A percentile compares a stretch with the other conserved stretches of the same genome.
Conservation (phyloP, 2,888 invertebrate genomes). For the Sinopyrophorus schimmeli region DNA sequence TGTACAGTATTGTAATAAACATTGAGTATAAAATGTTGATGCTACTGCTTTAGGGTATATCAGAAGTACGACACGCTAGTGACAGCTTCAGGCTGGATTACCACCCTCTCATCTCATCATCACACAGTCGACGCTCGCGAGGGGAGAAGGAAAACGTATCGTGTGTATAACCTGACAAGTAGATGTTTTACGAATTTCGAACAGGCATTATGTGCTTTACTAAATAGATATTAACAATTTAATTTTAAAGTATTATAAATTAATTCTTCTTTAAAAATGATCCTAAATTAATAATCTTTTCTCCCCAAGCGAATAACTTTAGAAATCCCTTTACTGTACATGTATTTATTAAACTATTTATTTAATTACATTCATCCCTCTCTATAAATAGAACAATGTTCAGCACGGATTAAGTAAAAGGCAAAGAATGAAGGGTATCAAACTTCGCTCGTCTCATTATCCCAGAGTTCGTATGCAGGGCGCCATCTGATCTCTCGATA, state of each 20-base stretch:
- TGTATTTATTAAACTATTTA: not conserved
- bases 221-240: no score
- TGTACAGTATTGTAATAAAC: conserved; percentile 2
- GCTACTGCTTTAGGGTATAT: conserved; percentile 18
- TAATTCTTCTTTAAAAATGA: no score
- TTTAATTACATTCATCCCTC: conserved; percentile 20
- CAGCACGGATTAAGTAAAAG: conserved; percentile 24
- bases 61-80: conserved; percentile 29
- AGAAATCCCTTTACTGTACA: not conserved
- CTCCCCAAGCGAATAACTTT: not conserved
- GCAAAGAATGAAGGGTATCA: conserved; percentile 47
- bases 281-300: not conserved
- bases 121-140: conserved; percentile 36
- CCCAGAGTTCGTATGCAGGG: conserved; percentile 56
- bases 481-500: conserved; percentile 58
- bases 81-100: conserved; percentile 47
- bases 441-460: conserved; percentile 55
- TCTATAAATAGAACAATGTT: conserved; percentile 26
- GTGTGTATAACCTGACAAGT: conserved; percentile 38
- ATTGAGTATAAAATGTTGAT: conserved; percentile 13
- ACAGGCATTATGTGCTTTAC: conserved; percentile 19
- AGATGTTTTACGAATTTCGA: conserved; percentile 37
- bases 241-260: no score
- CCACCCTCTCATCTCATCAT: conserved; percentile 49
- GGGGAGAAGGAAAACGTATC: conserved; percentile 36